phyloP scores from a whole-genome alignment of 2,113 vertebrate genomes.

The Microcebus jonahi region DNA sequence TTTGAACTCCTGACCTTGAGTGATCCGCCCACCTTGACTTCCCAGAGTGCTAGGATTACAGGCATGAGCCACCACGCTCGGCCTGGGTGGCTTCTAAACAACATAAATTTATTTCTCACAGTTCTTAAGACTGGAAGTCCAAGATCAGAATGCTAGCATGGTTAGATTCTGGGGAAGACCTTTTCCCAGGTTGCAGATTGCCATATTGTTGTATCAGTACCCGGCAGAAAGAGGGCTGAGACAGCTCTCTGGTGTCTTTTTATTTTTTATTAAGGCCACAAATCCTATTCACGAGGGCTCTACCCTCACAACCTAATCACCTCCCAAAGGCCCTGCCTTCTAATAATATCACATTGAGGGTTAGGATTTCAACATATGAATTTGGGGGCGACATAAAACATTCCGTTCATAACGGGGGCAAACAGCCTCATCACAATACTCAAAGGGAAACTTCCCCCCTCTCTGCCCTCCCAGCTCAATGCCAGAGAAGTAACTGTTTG shows the following conservation, averaged over 20 bases:
- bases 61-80: no score
- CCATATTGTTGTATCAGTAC: neutral
- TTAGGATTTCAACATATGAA: neutral
- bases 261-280: neutral
- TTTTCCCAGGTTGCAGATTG: neutral
- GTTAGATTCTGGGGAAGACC: no score
- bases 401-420: neutral
- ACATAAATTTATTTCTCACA: no score
- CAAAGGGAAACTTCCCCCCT: neutral
- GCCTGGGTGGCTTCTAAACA: neutral
- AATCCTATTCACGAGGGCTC: neutral
- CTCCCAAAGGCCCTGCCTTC: neutral
- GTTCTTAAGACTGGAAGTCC: neutral
- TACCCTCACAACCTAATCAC: neutral
- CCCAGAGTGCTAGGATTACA: no score
- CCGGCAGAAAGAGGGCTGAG: neutral
- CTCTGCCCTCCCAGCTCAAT: neutral
- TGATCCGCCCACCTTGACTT: no score
- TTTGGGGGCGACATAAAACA: neutral
- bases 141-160: neutral
- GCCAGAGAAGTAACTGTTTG: neutral
- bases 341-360: neutral
- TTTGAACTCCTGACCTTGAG: no score
- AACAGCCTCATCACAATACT: neutral
- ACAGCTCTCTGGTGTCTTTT: neutral